These are phyloP conservation scores for Agonopterix subpropinquella DNA, from an alignment of 2,888 invertebrate genomes.

Conservation along the genomic window DNA sequence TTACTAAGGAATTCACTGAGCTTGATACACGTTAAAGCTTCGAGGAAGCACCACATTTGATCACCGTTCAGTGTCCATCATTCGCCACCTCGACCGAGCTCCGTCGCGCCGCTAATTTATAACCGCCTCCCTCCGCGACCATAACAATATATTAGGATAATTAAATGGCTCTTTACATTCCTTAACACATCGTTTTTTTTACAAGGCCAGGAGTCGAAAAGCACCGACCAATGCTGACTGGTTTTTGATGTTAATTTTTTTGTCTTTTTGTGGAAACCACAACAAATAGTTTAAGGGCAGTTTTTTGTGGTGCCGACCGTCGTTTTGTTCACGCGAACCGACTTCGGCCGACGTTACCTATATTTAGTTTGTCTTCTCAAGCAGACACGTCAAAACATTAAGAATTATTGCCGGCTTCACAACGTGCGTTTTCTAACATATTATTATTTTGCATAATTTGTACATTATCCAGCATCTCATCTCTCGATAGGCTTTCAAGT, in stretches of 20 bases:
- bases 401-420: neutral
- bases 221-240: conserved; percentile 72
- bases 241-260: conserved; percentile 64
- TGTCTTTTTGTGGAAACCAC: conserved; percentile 66
- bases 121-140: conserved; percentile 65
- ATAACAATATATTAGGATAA: conserved; percentile 76
- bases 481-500: too few relatives aligned
- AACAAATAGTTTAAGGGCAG: conserved; percentile 68
- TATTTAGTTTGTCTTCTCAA: conserved; percentile 18
- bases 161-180: conserved; percentile 76
- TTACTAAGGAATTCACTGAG: too few relatives aligned
- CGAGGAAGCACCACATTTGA: conserved; percentile 3
- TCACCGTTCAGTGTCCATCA: conserved; percentile 16
- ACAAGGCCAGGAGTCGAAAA: conserved; percentile 64
- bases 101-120: conserved; percentile 59
- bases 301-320: conserved; percentile 58
- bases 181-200: conserved; percentile 73
- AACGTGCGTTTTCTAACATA: neutral
- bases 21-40: neutral
- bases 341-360: conserved; percentile 18
- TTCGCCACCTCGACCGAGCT: conserved; percentile 51
- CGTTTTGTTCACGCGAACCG: conserved; percentile 58
- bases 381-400: conserved; percentile 17
- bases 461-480: conserved; percentile 4
- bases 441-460: conserved; percentile 20